phyloP scores from a whole-genome alignment of 2,797 vertebrate genomes.

The Phrynocephalus vlangalii region DNA sequence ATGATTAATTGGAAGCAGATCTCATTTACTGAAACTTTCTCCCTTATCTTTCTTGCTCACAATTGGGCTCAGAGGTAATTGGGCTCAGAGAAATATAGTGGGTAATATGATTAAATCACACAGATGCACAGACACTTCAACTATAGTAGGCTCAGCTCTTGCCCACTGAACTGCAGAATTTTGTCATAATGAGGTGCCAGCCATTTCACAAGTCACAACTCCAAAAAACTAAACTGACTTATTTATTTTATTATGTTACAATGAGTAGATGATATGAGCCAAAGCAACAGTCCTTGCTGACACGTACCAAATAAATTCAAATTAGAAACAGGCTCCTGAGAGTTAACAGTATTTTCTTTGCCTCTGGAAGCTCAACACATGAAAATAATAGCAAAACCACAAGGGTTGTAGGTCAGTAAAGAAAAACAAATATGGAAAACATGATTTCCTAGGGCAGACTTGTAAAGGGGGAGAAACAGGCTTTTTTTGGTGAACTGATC shows the following conservation, averaged over 20 bases:
- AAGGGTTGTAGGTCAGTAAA: not conserved
- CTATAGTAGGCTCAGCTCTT: not conserved
- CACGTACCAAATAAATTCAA: conserved; percentile 36
- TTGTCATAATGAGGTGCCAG: not conserved
- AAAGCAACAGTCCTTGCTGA: conserved; percentile 4
- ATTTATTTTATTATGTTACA: conserved; percentile 12
- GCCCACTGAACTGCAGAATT: not conserved
- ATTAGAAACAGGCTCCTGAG: conserved; percentile 27
- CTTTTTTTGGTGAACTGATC: not conserved
- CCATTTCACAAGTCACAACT: conserved; percentile 27
- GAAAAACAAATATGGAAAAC: not conserved
- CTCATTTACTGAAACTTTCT: not conserved
- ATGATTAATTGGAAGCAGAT: not conserved
- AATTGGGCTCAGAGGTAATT: not conserved
- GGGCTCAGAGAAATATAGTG: not conserved
- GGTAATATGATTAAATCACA: not conserved
- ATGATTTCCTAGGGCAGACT: not conserved
- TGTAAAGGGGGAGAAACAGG: not conserved
- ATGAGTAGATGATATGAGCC: not conserved
- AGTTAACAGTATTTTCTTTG: not conserved
- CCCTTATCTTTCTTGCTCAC: not conserved
- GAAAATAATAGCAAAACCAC: conserved; percentile 8
- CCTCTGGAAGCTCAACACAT: not conserved
- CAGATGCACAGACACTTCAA: not conserved
- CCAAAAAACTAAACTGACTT: not conserved